Evolutionary conservation across 2,888 invertebrate species (phyloP), one percentile per base, ranked within the genome.

Genomic region (Nephrocerus scutellatus): DNA sequence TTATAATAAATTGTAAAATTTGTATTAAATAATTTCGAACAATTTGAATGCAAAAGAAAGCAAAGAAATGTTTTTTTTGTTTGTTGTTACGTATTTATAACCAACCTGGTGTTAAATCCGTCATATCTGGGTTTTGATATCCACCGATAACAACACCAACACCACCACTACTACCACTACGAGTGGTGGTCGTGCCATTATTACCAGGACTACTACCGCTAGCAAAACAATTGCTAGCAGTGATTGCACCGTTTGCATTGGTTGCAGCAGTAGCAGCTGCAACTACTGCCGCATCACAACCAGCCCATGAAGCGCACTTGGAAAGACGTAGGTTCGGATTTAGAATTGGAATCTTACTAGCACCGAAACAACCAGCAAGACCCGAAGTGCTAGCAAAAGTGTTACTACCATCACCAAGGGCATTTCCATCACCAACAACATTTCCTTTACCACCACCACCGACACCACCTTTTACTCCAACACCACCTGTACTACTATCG

Each of bases 251-350:
- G 31, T 29, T 19, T 18, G 28, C 22, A 29, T 26, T 34, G n/a
- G 35, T 14, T 23, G 39, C 15, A 21, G 63, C 60, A 9, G 62
- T 63, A 25, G 61, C 60, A 8, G 62, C 63, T 36, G 60, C 59
- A 16, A 41, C 16, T 12, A 46, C 44, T 41, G 55, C 41, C 47
- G 53, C 38, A 49, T 75, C 74, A 22, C 73, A 74, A 56, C 74
- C 74, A 41, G 79, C 77, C 83, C 82, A 80, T 21, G 81, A 79
- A 61, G 80, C 77, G 66, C 82, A 81, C 63, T 82, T 82, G 44
- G 80, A 77, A 35, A 81, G 71, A 28, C 77, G 66, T 50, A 73
- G 71, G 53, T 71, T 73, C 20, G 77, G 75, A 45, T 62, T 63
- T 22, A 65, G 54, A 39, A 82, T 73, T 41, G 81, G 82, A 56